These are phyloP conservation scores for Thamnophis sirtalis DNA, from an alignment of 2,113 vertebrate genomes.

Conservation along the genomic window DNA sequence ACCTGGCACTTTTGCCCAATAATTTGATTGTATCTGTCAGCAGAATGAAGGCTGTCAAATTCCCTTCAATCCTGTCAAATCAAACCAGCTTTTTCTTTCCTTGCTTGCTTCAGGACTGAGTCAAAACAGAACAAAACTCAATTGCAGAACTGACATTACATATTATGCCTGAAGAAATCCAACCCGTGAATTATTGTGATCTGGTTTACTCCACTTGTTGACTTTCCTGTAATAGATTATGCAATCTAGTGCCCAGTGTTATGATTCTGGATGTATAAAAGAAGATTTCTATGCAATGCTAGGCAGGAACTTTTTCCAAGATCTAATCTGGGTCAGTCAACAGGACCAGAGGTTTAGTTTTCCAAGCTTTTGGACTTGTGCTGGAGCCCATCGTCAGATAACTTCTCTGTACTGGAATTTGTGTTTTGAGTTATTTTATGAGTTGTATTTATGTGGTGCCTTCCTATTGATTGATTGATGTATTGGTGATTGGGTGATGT, in stretches of 20 bases:
- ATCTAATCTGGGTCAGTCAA: background rate
- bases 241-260: background rate
- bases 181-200: background rate
- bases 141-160: background rate
- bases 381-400: background rate
- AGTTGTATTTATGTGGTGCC: background rate
- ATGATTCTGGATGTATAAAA: background rate
- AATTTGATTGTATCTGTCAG: conserved; percentile 44
- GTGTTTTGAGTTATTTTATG: background rate
- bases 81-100: conserved; percentile 19
- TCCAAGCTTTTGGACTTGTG: background rate
- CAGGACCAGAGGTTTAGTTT: background rate
- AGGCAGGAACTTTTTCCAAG: background rate
- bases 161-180: background rate
- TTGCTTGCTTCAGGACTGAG: background rate
- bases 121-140: background rate
- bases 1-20: conserved; percentile 35
- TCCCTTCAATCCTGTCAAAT: conserved; percentile 60
- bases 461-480: background rate
- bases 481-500: background rate
- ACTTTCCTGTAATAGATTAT: background rate
- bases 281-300: background rate
- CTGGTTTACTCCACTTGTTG: background rate
- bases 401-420: background rate
- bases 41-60: conserved; percentile 61